Evolutionary conservation across 2,888 invertebrate species (phyloP), one percentile per base, ranked within the genome.

Genomic region (Phortica magna): DNA sequence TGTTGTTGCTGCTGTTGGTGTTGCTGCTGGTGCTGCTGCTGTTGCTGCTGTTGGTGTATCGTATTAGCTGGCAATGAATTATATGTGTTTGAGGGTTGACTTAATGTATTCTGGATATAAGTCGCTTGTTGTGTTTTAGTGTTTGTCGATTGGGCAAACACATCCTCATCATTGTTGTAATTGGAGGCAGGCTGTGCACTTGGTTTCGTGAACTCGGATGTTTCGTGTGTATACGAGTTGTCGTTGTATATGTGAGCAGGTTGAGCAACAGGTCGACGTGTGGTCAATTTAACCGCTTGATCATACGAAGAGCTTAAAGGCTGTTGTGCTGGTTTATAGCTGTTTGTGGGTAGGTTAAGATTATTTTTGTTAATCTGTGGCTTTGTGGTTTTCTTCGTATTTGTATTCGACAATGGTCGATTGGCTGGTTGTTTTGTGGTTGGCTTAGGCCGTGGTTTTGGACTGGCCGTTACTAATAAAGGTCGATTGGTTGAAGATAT

Each of bases 381-480:
- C 57, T 77, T 73, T 41, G 70, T 78, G 73, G 83, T 78, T 59
- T 75, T 81, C 68, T 84, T 83, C 39, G 70, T 78, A 73, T n/a
- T 72, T n/a, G 79, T 68, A 0, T 53, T 73, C 41, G 53, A 78
- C 0, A 75, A 19, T 7, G 87, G 84, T n/a, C 84, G 78, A 59
- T 81, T 86, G 5, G 78, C 42, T 5, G 89, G 87, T 91, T 1
- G 93, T 90, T 83, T 83, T 0, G 80, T 78, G n/a, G 48, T 78
- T 0, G 87, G 88, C 74, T 80, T 83, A 0, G 88, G 88, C 5
- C 83, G 83, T 1, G 88, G 88, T 19, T 77, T 82, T 4, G 89
- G 83, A n/a, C 82, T 94, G 91, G 82, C 93, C 2, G 89, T 89
- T 0, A 90, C 93, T 0, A 93, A 93, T 48, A 93, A 93, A 17